These are phyloP conservation scores for Diadophis punctatus DNA, from an alignment of 2,113 vertebrate species.

Conservation along the genomic window DNA sequence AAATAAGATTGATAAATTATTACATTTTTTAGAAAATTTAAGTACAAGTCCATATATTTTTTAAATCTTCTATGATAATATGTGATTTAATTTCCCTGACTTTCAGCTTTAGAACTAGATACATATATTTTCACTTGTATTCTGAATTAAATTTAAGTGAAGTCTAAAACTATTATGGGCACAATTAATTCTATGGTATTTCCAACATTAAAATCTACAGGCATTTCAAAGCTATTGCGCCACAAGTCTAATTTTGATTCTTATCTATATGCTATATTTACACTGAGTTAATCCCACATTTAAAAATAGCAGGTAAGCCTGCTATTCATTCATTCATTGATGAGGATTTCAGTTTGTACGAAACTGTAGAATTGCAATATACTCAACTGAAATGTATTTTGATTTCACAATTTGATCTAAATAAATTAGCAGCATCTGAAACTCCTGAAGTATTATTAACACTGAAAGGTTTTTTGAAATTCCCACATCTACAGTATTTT, in stretches of 20 bases:
- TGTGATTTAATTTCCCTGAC: not conserved
- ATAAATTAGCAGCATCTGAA: not conserved
- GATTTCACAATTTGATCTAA: not conserved
- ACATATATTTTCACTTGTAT: not conserved
- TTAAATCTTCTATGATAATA: not conserved
- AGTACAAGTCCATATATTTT: not conserved
- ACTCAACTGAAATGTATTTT: not conserved
- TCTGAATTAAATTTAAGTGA: not conserved
- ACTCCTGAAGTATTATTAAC: not conserved
- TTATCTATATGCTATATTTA: not conserved
- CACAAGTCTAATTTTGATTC: not conserved
- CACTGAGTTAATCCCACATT: not conserved
- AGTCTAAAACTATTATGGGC: not conserved
- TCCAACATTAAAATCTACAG: not conserved
- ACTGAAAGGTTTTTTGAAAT: not conserved
- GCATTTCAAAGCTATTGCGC: not conserved
- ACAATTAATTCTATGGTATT: not conserved
- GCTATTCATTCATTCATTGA: not conserved
- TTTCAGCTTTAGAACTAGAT: not conserved
- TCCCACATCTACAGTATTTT: not conserved
- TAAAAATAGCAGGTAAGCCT: not conserved
- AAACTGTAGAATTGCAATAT: not conserved
- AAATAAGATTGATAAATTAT: not conserved
- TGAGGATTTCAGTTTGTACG: not conserved
- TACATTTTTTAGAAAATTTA: not conserved